Base-by-base conservation (phyloP, 2,888 invertebrate genomes). In the Himalopsyche japonica region DNA sequence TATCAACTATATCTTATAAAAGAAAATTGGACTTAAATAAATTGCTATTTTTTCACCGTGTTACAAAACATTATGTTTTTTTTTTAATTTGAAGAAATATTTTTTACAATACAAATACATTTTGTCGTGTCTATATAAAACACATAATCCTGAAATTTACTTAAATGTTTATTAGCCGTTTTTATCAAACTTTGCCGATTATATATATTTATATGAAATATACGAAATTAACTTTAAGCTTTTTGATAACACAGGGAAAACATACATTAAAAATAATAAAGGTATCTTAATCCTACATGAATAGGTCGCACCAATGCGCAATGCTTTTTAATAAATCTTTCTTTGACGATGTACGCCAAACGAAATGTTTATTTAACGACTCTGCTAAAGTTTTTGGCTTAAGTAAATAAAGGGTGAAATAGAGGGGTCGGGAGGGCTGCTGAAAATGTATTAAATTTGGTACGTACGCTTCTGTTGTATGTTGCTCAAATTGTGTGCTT, bases 361-460 rank as follows among this genome's bases (percentile, higher is more conserved):
- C 57, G 57, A 57, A 48, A 48, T 79, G 49, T 79, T 79, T 79
- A 48, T 79, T 49, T 48, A 49, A 47, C 24, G 48, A 76, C 78
- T n/a, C 82, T 7, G 49, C 43, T 57, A 34, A 70, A 77, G 47
- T 82, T 82, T 32, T 37, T 30, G 70, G 32, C 78, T 78, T 57
- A 48, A 82, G 49, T 24, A 78, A 82, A 82, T 34, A 78, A 32
- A 79, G 78, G 64, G 82, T 18, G 12, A 43, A 32, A 18, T 18
- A n/a, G 49, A 43, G 7, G 57, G 57, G 57, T 20, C 1, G 57
- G 20, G 20, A 57, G 24, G 57, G 27, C 20, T 20, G 27, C 20
- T 32, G 78, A 48, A 76, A 78, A 24, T 70, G 43, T 82, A 82
- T 82, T 82, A 76, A 76, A 30, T 76, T 76, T 30, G 76, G 34